A percentile compares a stretch with the other conserved stretches of the same genome.
Conservation (phyloP, 2,888 invertebrate species). For the Coenonympha arcania region DNA sequence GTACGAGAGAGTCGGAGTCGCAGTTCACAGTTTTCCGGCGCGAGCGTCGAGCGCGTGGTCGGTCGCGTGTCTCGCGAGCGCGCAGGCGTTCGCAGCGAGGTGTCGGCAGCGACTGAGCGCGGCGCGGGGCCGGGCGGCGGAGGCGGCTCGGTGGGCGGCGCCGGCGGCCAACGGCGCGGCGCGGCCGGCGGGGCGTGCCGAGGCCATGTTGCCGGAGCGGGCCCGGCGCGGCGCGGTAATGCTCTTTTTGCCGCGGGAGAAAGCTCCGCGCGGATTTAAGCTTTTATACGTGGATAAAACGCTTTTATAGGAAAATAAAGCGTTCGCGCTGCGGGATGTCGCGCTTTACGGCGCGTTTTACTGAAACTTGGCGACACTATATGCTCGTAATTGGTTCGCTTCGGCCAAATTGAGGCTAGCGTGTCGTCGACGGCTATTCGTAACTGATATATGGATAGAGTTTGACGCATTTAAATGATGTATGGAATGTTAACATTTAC, state of each 20-base stretch:
- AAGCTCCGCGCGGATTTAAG: conserved; percentile 73
- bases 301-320: conserved; percentile 74
- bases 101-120: conserved; percentile 22
- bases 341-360: conserved; percentile 69
- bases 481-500: conserved; percentile 7
- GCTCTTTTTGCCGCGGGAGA: conserved; percentile 71
- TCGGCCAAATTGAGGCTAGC: conserved; percentile 52
- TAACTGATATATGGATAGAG: conserved; percentile 19
- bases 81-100: conserved; percentile 16
- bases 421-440: conserved; percentile 30
- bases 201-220: conserved; percentile 57
- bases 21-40: no score
- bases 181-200: conserved; percentile 55
- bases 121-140: conserved; percentile 38
- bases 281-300: conserved; percentile 74
- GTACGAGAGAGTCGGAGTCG: not conserved
- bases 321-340: conserved; percentile 70
- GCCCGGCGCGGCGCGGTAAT: conserved; percentile 55
- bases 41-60: conserved; percentile 10
- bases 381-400: conserved; percentile 61
- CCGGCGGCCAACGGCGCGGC: conserved; percentile 32
- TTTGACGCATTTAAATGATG: conserved; percentile 16
- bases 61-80: not conserved
- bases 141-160: conserved; percentile 37
- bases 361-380: conserved; percentile 69